phyloP scores from a whole-genome alignment of 2,888 invertebrate genomes.

The Sminthurinus aureus region DNA sequence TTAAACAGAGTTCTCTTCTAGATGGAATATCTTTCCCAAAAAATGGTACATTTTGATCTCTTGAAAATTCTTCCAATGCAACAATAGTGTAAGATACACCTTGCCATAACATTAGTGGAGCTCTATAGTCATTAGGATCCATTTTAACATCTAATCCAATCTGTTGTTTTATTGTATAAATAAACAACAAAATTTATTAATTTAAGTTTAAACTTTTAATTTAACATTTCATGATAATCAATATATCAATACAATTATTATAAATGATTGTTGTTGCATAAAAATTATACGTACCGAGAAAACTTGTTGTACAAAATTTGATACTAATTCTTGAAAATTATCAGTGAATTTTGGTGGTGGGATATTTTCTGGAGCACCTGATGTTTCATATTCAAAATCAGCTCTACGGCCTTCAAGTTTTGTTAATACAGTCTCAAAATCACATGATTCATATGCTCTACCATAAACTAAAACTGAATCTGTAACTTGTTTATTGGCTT shows the following conservation, averaged over 20 bases:
- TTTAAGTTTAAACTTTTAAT: not conserved
- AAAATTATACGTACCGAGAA: constrained; percentile 34
- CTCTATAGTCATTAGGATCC: constrained; percentile 62
- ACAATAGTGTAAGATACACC: constrained; percentile 76
- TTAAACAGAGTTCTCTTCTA: constrained; percentile 50
- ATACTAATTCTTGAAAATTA: constrained; percentile 60
- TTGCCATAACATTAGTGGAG: constrained; percentile 72
- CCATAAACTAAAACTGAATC: constrained; percentile 19
- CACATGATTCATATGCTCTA: constrained; percentile 29
- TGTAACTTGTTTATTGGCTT: constrained; percentile 14
- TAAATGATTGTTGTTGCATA: too few species aligned
- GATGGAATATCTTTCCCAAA: constrained; percentile 58
- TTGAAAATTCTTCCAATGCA: constrained; percentile 70
- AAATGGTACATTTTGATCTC: constrained; percentile 56
- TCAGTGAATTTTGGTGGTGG: constrained; percentile 29
- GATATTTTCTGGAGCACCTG: not conserved
- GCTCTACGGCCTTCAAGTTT: constrained; percentile 14
- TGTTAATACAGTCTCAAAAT: constrained; percentile 24
- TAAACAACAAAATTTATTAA: not conserved
- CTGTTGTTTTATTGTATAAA: constrained; percentile 25
- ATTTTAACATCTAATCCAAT: constrained; percentile 67
- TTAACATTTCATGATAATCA: too few species aligned
- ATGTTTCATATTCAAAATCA: not conserved
- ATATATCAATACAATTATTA: too few species aligned
- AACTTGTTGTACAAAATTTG: constrained; percentile 44